Conservation (phyloP, 2,797 vertebrate genomes). For the Tiaroga cobitis region DNA sequence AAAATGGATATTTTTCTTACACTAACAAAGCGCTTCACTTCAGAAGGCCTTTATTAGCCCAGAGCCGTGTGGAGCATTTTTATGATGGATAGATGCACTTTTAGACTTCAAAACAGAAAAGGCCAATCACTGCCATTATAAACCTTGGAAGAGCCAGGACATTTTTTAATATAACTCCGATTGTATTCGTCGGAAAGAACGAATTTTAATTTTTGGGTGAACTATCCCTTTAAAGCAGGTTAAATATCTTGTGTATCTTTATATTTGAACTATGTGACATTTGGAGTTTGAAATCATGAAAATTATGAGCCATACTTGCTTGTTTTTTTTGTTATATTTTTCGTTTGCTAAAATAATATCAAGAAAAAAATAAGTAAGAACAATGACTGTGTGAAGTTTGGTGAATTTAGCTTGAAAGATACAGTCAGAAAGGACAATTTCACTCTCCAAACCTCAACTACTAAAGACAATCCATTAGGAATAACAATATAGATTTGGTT, state of each 20-base stretch:
- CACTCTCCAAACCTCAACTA: background rate
- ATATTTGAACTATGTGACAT: background rate
- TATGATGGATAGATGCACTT: no score
- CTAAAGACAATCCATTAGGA: background rate
- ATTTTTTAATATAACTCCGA: no score
- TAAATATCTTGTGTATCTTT: background rate
- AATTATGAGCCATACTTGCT: background rate
- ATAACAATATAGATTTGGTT: slow-evolving; percentile 12
- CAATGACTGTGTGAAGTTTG: background rate
- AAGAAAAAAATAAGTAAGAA: background rate
- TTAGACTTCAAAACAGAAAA: no score
- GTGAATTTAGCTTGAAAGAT: background rate
- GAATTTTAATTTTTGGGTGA: no score
- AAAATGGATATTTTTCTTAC: no score
- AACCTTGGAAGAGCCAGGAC: no score
- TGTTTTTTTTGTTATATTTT: background rate
- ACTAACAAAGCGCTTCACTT: no score
- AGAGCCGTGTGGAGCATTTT: no score
- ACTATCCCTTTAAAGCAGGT: no score
- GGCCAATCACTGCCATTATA: no score
- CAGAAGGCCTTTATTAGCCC: no score
- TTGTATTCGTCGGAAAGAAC: no score
- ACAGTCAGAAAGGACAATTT: background rate
- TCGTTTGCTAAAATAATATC: background rate
- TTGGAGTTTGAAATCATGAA: background rate